Evolutionary conservation across 2,797 vertebrate genomes (phyloP), one percentile per base, ranked within the genome.

Genomic region (Poeciliopsis paucimaculata): DNA sequence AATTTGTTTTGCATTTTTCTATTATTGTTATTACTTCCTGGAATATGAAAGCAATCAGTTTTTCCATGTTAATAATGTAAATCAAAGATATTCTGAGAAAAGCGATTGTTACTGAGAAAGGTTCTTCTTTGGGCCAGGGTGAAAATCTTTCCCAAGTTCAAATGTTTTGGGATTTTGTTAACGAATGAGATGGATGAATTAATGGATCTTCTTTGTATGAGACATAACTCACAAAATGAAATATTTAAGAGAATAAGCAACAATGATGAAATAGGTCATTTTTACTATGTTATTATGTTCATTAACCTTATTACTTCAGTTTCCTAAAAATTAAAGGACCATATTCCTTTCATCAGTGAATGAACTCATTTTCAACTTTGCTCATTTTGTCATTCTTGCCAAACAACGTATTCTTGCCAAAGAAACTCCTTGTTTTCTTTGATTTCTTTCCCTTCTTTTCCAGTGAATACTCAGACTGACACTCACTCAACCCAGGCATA

Each of bases 391-490:
- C 23, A 60, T 84, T 43, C 66, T 39, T 12, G 46, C 62, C 31
- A 34, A 34, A 34, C 31, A 34, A 34, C 31, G 31, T 34, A 60
- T 84, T 43, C 66, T 39, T 12, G 46, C 55, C 1, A 41, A 41
- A 41, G 8, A 41, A 78, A 72, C 72, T 81, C 5, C 34, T 31
- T 64, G 55, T 60, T 75, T 87, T 45, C 28, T 45, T n/a, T 1
- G 31, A 16, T 76, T 18, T 60, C 20, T 71, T 66, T 31, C 18
- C 55, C 28, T 49, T 60, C 72, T 41, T 81, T 45, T 73, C 39
- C n/a, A 74, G 83, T 80, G 77, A 82, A 85, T 86, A 91, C 85
- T 85, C 82, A 91, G 93, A 95, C 81, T 91, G 84, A 91, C 90
- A 74, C 83, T 83, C 78, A 77, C 70, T 84, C 83, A 74, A 66